Percentiles rank a stretch among this genome's conserved stretches.
These are phyloP conservation scores for Sebastes iracundus DNA, from an alignment of 2,797 vertebrate genomes.

Conservation along the genomic window DNA sequence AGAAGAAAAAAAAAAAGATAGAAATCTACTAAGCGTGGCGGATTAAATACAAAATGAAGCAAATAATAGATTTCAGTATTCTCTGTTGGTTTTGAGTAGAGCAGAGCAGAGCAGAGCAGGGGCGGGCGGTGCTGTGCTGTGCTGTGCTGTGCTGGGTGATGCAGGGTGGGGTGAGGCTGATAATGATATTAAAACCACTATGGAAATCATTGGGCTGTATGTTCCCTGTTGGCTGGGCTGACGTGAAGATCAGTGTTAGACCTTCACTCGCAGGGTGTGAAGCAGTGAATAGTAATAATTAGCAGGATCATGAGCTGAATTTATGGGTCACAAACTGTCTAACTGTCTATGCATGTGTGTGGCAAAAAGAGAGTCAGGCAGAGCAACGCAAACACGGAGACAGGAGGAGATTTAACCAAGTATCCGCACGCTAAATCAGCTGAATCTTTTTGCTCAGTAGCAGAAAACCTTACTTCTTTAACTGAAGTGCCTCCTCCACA, in stretches of 20 bases:
- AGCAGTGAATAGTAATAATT: constrained; percentile 87
- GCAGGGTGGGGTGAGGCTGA: constrained; percentile 76
- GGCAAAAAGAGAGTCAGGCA: background rate
- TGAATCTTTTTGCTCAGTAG: constrained; percentile 46
- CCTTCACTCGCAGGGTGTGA: constrained; percentile 78
- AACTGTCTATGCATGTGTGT: constrained; percentile 25
- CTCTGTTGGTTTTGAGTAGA: constrained; percentile 70
- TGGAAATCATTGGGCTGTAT: constrained; percentile 81
- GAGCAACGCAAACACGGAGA: constrained; percentile 43
- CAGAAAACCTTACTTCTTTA: constrained; percentile 48
- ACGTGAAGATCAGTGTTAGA: constrained; percentile 79
- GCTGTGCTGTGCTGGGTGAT: constrained; percentile 56
- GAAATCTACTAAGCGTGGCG: constrained; percentile 53
- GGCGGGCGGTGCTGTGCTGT: constrained; percentile 23
- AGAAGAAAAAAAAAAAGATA: constrained; percentile 27
- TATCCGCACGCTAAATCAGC: constrained; percentile 49
- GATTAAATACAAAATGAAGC: constrained; percentile 82
- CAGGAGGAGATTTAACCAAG: constrained; percentile 8
- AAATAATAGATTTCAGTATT: constrained; percentile 86
- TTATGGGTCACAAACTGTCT: constrained; percentile 81
- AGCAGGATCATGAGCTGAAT: constrained; percentile 84
- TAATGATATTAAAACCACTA: constrained; percentile 87
- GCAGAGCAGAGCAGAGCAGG: constrained; percentile 21
- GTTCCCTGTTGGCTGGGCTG: constrained; percentile 78
- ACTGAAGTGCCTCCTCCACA: constrained; percentile 59